These are phyloP conservation scores for Melanaphis sacchari DNA, from an alignment of 1,140 invertebrate genomes.

Conservation along the genomic window DNA sequence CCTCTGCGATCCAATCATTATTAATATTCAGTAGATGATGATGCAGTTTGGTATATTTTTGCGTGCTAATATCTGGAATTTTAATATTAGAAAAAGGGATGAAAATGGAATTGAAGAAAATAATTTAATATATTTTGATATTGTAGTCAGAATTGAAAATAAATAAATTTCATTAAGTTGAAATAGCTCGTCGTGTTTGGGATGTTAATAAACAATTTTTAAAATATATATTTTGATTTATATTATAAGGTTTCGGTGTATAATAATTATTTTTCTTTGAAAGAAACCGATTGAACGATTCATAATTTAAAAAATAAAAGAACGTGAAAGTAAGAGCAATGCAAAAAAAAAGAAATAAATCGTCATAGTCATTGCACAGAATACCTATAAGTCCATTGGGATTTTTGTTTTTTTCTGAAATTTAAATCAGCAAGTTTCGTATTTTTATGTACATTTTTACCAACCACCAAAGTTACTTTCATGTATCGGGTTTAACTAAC, in stretches of 20 bases:
- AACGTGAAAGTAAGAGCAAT: not conserved
- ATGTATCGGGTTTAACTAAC: slow-evolving; percentile 43
- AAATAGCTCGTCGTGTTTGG: not conserved
- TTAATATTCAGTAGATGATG: not conserved
- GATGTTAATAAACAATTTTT: not conserved
- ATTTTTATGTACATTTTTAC: not conserved
- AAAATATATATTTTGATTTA: not conserved
- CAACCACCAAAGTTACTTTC: slow-evolving; percentile 27
- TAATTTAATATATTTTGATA: not conserved
- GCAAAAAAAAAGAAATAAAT: not conserved
- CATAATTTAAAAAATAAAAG: not conserved
- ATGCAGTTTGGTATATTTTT: not conserved
- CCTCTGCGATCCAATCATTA: not conserved
- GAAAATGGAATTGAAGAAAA: not conserved
- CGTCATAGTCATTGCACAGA: slow-evolving; percentile 37
- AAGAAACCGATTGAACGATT: not conserved
- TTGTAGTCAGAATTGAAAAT: not conserved
- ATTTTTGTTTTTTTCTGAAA: slow-evolving; percentile 40
- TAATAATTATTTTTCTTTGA: not conserved
- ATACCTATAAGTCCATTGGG: slow-evolving; percentile 39
- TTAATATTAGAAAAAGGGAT: not conserved
- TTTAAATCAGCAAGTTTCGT: slow-evolving; percentile 48
- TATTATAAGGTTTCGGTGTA: not conserved
- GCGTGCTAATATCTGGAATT: not conserved
- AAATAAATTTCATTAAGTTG: not conserved